Base-by-base conservation (phyloP, 53 echinoderm and acorn worm genomes). In the Stichopus horrens region DNA sequence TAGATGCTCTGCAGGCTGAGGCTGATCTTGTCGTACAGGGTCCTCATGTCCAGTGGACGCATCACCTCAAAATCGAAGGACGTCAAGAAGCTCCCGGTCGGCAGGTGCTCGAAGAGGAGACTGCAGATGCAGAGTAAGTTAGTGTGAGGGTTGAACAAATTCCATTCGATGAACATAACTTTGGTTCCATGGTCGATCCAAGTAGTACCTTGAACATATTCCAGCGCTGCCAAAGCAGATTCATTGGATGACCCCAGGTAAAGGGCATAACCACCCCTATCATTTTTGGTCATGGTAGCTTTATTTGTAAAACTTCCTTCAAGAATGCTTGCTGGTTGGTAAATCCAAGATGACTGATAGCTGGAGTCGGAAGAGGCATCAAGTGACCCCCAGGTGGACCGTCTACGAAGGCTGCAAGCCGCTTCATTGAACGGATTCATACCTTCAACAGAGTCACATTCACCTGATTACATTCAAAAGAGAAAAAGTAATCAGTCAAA, bases 101-200 rank as follows among this genome's bases (percentile, higher is more conserved):
- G 76, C 16, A 79, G 83, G 4, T 88, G 90, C 52, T 90, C 93
- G 91, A 92, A 95, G 53, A 97, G 55, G 0, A 92, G 73, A 0
- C 95, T 94, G 86, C 92, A 90, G 1, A 92, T 90, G 53, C 94
- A 92, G 67, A 97, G 81, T n/a, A 97, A 88, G 77, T 91, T 92
- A 3, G 79, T 90, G 60, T 97, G 83, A 20, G 90, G 90, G 75
- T 92, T 95, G 90, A 92, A 97, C 54, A 93, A 71, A 57, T 91
- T 93, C 97, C 95, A 97, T 86, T 97, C 97, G 8, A 95, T 76
- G 76, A 90, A 94, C 9, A 97, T 56, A 7, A 94, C 97, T 63
- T 90, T 77, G 0, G 94, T 97, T 74, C 89, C 52, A 14, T 89
- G 23, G 63, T 97, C 94, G 18, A 95, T 59, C 97, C 97, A 97